Evolutionary conservation across 2,797 vertebrate species (phyloP).

Genomic region (Phataginus tricuspis): DNA sequence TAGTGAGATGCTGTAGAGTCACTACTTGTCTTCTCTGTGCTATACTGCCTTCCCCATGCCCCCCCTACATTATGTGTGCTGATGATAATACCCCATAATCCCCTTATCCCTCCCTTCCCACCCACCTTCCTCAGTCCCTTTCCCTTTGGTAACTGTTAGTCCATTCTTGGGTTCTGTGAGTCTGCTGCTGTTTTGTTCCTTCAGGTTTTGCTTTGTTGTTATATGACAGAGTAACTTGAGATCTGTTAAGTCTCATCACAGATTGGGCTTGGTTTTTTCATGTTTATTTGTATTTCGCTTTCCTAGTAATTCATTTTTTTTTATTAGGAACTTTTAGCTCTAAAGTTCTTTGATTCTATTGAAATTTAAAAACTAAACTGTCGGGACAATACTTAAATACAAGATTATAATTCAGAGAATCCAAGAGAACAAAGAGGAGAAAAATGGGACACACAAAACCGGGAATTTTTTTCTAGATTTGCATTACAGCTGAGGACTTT

Average conservation of each 20-base stretch:
- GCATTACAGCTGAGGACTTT: background rate
- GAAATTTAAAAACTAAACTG: background rate
- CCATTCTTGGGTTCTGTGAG: too few species aligned
- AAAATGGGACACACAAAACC: background rate
- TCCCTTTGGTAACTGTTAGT: too few species aligned
- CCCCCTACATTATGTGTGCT: too few species aligned
- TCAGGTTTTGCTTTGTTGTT: too few species aligned
- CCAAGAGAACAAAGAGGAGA: background rate
- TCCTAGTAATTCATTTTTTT: background rate
- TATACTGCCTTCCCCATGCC: too few species aligned
- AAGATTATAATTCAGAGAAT: background rate
- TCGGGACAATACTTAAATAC: background rate
- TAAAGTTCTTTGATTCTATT: background rate
- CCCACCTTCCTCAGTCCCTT: too few species aligned
- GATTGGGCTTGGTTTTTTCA: background rate
- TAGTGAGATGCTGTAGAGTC: too few species aligned
- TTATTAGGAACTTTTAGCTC: background rate
- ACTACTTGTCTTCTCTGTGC: too few species aligned
- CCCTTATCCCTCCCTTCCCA: too few species aligned
- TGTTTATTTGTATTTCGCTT: background rate
- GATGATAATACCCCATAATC: too few species aligned
- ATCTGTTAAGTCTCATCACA: background rate
- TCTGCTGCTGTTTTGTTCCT: too few species aligned
- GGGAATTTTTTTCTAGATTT: background rate
- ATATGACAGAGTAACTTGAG: background rate